Evolutionary conservation across 1,140 invertebrate species (phyloP).

Genomic region (Cotesia chilonis): DNA sequence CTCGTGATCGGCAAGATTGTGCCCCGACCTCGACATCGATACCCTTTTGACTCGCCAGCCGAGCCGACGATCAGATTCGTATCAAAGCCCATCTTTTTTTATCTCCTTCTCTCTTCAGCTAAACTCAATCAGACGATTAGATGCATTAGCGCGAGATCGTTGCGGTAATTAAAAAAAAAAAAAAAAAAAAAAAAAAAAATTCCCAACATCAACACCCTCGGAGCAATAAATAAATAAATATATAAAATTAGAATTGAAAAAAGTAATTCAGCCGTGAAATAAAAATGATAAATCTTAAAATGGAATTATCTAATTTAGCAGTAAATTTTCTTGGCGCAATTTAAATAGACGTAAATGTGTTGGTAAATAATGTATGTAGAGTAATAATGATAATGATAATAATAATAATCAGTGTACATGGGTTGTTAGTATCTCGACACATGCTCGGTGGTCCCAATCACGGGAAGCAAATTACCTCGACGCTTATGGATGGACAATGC

Average conservation of each 20-base stretch:
- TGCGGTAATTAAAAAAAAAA: no score
- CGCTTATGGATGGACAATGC: constrained; percentile 39
- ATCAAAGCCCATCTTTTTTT: constrained; percentile 37
- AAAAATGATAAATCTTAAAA: no score
- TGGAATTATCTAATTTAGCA: no score
- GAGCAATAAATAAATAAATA: no score
- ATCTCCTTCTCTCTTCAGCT: neutral
- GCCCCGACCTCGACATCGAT: constrained; percentile 38
- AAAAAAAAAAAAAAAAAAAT: no score
- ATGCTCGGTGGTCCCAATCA: constrained; percentile 36
- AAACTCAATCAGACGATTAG: neutral
- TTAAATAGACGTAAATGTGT: no score
- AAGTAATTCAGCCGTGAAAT: no score
- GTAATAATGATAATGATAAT: no score
- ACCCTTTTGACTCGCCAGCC: constrained; percentile 37
- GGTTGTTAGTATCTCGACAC: constrained; percentile 19
- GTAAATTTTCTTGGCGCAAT: no score
- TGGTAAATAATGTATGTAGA: no score
- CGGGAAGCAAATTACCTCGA: constrained; percentile 35
- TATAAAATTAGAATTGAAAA: no score
- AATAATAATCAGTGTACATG: constrained; percentile 2
- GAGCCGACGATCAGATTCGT: constrained; percentile 38
- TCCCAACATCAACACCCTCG: no score
- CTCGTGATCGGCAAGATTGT: constrained; percentile 16
- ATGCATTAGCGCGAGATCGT: neutral